Conservation (phyloP, 2,888 invertebrate genomes). For the Nephrotoma guestfalica region DNA sequence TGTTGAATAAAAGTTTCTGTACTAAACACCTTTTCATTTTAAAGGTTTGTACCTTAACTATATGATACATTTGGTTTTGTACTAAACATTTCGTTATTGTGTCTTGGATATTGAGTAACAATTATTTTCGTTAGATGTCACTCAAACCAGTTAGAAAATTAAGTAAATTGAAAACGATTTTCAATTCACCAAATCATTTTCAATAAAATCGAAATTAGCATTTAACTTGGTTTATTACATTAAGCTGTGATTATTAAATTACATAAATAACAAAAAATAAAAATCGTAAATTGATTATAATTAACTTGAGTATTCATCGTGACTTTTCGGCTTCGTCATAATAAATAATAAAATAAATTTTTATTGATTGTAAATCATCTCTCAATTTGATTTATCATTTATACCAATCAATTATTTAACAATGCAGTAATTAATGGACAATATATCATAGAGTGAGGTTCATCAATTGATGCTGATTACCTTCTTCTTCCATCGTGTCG, state of each 20-base stretch:
- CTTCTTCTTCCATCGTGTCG: not conserved
- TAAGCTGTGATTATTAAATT: not conserved
- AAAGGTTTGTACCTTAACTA: no score
- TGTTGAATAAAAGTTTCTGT: no score
- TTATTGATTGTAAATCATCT: not conserved
- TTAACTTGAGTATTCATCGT: not conserved
- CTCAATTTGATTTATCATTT: not conserved
- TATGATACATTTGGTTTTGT: not conserved
- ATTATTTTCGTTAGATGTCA: not conserved
- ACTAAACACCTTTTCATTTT: not conserved
- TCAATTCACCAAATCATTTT: not conserved
- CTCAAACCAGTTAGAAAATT: not conserved
- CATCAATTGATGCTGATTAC: not conserved
- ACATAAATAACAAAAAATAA: not conserved
- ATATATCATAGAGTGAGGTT: not conserved
- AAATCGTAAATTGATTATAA: not conserved
- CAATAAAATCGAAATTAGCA: not conserved
- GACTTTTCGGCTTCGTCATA: not conserved
- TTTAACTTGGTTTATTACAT: not conserved
- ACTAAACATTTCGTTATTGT: not conserved
- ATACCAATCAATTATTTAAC: conserved; percentile 3
- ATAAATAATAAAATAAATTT: not conserved
- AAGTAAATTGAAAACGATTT: not conserved
- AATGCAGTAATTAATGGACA: not conserved
- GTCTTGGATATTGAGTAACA: not conserved